Conservation (phyloP, 2,113 vertebrate genomes). For the Delphinus delphis region DNA sequence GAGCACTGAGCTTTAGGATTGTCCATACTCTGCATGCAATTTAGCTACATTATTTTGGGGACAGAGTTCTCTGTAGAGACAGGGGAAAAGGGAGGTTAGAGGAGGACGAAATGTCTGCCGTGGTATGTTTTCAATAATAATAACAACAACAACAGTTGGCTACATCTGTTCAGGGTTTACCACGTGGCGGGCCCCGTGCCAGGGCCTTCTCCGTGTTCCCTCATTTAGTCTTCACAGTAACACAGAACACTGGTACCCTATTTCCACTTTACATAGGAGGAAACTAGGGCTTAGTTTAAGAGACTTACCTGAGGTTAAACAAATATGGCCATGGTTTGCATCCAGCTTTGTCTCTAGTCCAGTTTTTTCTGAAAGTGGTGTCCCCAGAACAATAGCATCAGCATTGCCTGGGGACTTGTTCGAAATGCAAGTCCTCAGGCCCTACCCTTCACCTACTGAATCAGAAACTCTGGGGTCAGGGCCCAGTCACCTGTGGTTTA, state of each 20-base stretch:
- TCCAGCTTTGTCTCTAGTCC: not conserved
- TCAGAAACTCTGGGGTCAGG: not conserved
- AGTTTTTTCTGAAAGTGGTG: not conserved
- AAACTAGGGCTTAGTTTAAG: not conserved
- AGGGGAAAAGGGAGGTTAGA: not conserved
- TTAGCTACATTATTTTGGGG: not conserved
- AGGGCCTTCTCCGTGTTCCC: not conserved
- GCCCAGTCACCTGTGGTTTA: not conserved
- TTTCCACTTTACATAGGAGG: not conserved
- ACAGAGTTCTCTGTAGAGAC: not conserved
- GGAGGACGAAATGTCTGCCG: not conserved
- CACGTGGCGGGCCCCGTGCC: not conserved
- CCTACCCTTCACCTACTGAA: not conserved
- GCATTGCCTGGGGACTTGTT: not conserved
- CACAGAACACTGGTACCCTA: not conserved
- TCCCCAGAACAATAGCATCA: not conserved
- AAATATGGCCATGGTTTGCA: not conserved
- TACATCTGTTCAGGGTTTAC: not conserved
- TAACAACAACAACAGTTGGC: not conserved
- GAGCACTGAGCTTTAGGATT: not conserved
- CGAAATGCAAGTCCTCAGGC: not conserved
- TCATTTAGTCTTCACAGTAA: not conserved
- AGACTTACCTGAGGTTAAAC: not conserved
- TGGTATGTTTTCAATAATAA: not conserved
- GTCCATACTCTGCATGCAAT: not conserved